Percentiles rank a stretch among this genome's conserved stretches.
Evolutionary conservation across 2,113 vertebrate species (phyloP).

Genomic region (Callaeas wilsoni): DNA sequence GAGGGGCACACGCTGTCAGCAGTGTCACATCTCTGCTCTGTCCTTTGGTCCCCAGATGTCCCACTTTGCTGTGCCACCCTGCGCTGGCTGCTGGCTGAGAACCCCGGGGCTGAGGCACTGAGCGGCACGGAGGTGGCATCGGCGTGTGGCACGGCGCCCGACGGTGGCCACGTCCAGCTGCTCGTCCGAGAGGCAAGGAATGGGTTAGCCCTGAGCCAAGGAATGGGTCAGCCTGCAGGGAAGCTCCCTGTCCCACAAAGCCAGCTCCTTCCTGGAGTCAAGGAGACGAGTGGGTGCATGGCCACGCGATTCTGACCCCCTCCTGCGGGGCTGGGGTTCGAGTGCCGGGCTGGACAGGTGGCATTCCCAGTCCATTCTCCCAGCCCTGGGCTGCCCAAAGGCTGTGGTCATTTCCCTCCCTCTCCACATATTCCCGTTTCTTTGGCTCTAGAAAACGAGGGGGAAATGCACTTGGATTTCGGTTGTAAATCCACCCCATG

Average conservation of each 20-base stretch:
- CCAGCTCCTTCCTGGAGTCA: rapidly evolving
- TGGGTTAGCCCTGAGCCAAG: not conserved
- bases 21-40: not conserved
- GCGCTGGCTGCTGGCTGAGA: slow-evolving; percentile 81
- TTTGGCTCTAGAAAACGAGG: not conserved
- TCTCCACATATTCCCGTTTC: not conserved
- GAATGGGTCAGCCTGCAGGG: not conserved
- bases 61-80: slow-evolving; percentile 71
- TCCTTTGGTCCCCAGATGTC: slow-evolving; percentile 31
- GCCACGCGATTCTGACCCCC: rapidly evolving
- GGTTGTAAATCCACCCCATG: not conserved
- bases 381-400: not conserved
- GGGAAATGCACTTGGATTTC: rapidly evolving
- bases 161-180: slow-evolving; percentile 75
- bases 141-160: slow-evolving; percentile 68
- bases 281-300: not conserved
- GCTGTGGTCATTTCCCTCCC: not conserved
- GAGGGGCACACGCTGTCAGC: rapidly evolving
- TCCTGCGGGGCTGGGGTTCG: not conserved
- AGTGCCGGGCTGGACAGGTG: not conserved
- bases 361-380: not conserved
- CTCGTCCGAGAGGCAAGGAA: slow-evolving; percentile 79
- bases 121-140: slow-evolving; percentile 29
- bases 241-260: not conserved
- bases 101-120: not conserved